Conservation (phyloP, 2,113 vertebrate species). For the Struthio camelus region DNA sequence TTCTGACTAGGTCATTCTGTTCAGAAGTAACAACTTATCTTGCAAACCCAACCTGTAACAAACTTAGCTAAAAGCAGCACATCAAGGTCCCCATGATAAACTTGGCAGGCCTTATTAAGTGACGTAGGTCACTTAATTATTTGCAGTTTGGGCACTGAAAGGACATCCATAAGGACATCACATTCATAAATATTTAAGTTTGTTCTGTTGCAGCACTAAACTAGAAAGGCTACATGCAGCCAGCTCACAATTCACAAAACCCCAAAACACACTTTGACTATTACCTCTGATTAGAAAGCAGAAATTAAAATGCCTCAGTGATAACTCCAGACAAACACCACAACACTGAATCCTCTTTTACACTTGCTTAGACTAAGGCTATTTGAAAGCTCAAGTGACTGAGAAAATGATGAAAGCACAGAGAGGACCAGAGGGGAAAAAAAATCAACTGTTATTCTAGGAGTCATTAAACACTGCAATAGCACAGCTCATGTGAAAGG, state of each 20-base stretch:
- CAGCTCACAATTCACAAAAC: background rate
- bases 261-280: background rate
- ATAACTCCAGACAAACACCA: conserved; percentile 1
- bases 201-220: background rate
- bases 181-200: background rate
- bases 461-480: background rate
- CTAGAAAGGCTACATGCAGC: background rate
- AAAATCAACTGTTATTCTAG: background rate
- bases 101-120: background rate
- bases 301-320: conserved; percentile 27
- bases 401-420: background rate
- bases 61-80: background rate
- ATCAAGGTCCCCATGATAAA: background rate
- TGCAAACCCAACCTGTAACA: background rate
- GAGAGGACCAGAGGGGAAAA: background rate
- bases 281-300: conserved; percentile 22
- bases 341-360: conserved; percentile 4
- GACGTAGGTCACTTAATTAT: background rate
- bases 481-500: background rate
- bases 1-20: background rate
- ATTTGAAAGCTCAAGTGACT: conserved; percentile 20
- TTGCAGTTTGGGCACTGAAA: background rate
- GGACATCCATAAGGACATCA: background rate
- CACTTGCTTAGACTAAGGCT: background rate
- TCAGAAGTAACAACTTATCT: background rate